Evolutionary conservation across 2,797 vertebrate species (phyloP), one percentile per base, ranked within the genome.

Genomic region (Alca torda): DNA sequence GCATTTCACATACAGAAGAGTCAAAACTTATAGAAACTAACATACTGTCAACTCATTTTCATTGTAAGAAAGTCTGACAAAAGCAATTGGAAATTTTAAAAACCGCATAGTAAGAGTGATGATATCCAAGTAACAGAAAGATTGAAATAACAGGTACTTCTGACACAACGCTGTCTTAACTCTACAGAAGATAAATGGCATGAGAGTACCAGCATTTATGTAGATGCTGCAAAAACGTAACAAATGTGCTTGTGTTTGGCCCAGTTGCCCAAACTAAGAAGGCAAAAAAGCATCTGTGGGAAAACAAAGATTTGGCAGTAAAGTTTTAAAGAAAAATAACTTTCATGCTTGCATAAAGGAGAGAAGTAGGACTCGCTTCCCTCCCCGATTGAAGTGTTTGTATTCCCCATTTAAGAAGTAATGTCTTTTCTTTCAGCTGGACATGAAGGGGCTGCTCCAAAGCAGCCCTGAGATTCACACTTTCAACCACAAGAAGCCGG

Each of bases 341-440:
- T 28, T 65, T 56, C 18, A 9, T 10, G 9, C 26, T 31, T 23
- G 21, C 3, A 77, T 30, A 25, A 70, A 73, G 54, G 10, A 69
- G 15, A 69, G 65, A 50, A 11, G 43, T 2, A 45, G 31, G 41
- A 37, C 17, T 72, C 0, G 0, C 14, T 57, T 53, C 64, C n/a
- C 20, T 79, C 11, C 13, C 14, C 13, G 23, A 78, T 10, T 3
- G 2, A 51, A 64, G 35, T 0, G 10, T 37, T 68, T 6, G 1
- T 5, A 16, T 26, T 41, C 57, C 24, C 19, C n/a, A n/a, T 16
- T n/a, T 61, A 35, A 81, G 54, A 61, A 64, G 45, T 18, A 39
- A 37, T 0, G 2, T 14, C 60, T 43, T 46, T 24, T 60, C 50
- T 70, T 93, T 31, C 64, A 60, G 31, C 48, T 57, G 30, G 31